These are phyloP conservation scores for Bombus superbus DNA, from an alignment of 1,140 invertebrate genomes.

Conservation along the genomic window DNA sequence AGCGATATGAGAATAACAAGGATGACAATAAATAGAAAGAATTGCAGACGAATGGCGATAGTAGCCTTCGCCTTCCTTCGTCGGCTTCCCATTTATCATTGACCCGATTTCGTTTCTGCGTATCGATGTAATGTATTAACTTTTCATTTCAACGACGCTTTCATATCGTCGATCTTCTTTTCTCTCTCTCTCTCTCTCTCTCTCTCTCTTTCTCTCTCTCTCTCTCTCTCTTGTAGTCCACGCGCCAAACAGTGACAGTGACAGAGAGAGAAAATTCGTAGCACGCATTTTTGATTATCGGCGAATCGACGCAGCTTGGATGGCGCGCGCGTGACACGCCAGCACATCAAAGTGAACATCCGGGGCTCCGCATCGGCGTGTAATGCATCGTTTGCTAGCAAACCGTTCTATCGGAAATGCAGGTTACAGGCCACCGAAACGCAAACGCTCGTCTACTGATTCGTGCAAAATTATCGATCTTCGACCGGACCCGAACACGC, in stretches of 20 bases:
- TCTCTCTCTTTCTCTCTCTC: too few species aligned
- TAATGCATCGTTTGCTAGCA: slow-evolving; percentile 24
- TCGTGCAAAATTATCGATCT: slow-evolving; percentile 30
- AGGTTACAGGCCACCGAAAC: slow-evolving; percentile 23
- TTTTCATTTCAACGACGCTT: not conserved
- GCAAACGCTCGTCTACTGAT: slow-evolving; percentile 11
- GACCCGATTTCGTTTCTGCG: not conserved
- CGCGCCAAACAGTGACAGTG: not conserved
- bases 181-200: too few species aligned
- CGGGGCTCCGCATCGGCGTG: slow-evolving; percentile 6
- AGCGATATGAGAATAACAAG: not conserved
- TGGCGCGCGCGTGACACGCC: slow-evolving; percentile 5
- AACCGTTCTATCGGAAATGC: slow-evolving; percentile 28
- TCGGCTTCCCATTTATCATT: not conserved
- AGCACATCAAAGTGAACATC: slow-evolving; percentile 23
- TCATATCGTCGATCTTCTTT: not conserved
- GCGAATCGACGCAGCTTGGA: not conserved
- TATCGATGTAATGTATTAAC: slow-evolving; percentile 17
- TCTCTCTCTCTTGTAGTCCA: not conserved
- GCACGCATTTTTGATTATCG: not conserved
- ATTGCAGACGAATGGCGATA: not conserved
- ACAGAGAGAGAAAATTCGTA: not conserved
- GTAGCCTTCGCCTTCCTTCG: not conserved
- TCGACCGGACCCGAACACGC: not conserved
- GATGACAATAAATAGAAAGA: not conserved